phyloP scores from a whole-genome alignment of 92 coral and sea anemone genomes.

The Blastomussa wellsi region DNA sequence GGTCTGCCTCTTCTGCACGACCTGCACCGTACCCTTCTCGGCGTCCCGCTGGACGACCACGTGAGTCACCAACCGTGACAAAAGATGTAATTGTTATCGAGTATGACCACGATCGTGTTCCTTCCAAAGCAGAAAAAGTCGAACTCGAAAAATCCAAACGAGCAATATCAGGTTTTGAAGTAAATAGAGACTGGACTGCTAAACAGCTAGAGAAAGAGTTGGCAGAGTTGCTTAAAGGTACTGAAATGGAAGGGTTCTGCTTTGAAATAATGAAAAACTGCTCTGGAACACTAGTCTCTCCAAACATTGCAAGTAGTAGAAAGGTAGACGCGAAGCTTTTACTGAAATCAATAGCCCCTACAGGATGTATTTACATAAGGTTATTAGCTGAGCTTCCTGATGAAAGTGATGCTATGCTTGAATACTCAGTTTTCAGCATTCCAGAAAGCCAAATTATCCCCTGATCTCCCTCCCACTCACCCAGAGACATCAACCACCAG shows the following conservation, averaged over 20 bases:
- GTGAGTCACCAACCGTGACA: too few species aligned
- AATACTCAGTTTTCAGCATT: slow-evolving; percentile 34
- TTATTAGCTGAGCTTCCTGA: slow-evolving; percentile 46
- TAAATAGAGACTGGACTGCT: too few species aligned
- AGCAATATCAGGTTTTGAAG: slow-evolving; percentile 46
- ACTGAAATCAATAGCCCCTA: too few species aligned
- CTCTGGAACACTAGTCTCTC: slow-evolving; percentile 51
- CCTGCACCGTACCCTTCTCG: too few species aligned
- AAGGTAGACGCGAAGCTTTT: slow-evolving; percentile 53
- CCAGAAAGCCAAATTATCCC: slow-evolving; percentile 39
- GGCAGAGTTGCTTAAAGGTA: slow-evolving; percentile 46
- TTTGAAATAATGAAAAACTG: slow-evolving; percentile 53
- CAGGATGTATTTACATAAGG: too few species aligned
- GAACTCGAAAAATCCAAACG: slow-evolving; percentile 59
- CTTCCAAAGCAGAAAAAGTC: too few species aligned
- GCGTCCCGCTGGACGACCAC: too few species aligned
- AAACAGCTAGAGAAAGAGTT: slow-evolving; percentile 39
- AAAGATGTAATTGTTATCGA: too few species aligned
- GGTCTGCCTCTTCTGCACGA: too few species aligned
- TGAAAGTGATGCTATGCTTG: slow-evolving; percentile 34
- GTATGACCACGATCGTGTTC: too few species aligned
- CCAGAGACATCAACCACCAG: too few species aligned
- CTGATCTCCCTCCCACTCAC: too few species aligned
- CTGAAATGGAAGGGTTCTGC: slow-evolving; percentile 49
- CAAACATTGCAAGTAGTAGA: slow-evolving; percentile 50